Percentiles rank a stretch among this genome's conserved stretches.
Conservation (phyloP, 2,113 vertebrate species). For the Anguilla rostrata region DNA sequence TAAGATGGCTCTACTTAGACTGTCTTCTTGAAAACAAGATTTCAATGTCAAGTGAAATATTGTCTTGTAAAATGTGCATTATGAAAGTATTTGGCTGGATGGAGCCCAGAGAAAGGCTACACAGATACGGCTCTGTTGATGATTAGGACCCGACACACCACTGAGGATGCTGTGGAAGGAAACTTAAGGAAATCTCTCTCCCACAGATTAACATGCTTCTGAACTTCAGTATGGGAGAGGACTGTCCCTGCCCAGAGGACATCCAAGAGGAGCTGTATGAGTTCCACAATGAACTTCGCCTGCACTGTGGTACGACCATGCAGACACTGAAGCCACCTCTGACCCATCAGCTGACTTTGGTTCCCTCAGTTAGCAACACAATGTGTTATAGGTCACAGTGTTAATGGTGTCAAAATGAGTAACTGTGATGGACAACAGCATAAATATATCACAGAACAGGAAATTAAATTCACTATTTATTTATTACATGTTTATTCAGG, state of each 20-base stretch:
- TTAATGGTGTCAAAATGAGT: neutral
- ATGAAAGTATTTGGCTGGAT: neutral
- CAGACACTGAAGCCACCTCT: neutral
- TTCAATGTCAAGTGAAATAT: neutral
- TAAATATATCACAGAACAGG: neutral
- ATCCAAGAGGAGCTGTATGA: constrained; percentile 91
- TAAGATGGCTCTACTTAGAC: neutral
- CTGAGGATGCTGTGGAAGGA: neutral
- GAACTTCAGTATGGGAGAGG: constrained; percentile 91
- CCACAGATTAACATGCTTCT: constrained; percentile 96
- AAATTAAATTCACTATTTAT: neutral
- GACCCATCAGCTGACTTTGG: neutral
- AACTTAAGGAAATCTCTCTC: constrained; percentile 14
- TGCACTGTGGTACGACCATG: constrained; percentile 84
- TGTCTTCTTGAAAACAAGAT: neutral
- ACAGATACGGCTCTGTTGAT: neutral
- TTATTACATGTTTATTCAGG: neutral
- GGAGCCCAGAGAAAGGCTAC: neutral
- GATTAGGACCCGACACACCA: neutral
- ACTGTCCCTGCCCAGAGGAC: constrained; percentile 90
- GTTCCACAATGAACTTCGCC: constrained; percentile 91
- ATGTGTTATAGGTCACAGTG: neutral
- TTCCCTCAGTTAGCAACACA: neutral
- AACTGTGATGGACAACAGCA: neutral
- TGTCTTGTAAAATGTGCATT: neutral